These are phyloP conservation scores for Drosophila lacertosa DNA, from an alignment of 1,140 invertebrate species.

Conservation along the genomic window DNA sequence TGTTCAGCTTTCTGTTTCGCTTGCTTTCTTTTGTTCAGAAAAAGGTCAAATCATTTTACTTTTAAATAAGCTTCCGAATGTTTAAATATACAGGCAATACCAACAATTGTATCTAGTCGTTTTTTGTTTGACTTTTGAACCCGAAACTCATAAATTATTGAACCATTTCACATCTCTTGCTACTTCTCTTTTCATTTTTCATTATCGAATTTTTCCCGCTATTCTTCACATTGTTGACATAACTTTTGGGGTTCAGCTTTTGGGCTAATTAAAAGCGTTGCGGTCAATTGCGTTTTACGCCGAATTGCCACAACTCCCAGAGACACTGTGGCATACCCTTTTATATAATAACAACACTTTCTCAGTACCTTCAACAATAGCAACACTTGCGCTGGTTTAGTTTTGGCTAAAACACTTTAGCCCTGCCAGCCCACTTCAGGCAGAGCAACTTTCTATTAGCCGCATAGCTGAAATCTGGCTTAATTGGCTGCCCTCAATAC, in stretches of 20 bases:
- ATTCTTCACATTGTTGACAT: slow-evolving; percentile 53
- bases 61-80: too few species aligned
- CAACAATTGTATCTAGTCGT: slow-evolving; percentile 12
- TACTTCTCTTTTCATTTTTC: slow-evolving; percentile 13
- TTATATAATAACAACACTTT: slow-evolving; percentile 49
- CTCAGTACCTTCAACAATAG: slow-evolving; percentile 5
- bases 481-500: slow-evolving; percentile 21
- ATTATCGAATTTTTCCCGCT: slow-evolving; percentile 25
- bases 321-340: slow-evolving; percentile 42
- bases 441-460: slow-evolving; percentile 31
- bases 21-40: slow-evolving; percentile 2
- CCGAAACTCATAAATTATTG: slow-evolving; percentile 5
- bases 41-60: not conserved
- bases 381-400: slow-evolving; percentile 47
- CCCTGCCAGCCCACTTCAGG: slow-evolving; percentile 6
- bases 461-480: slow-evolving; percentile 12
- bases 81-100: not conserved
- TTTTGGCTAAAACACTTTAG: slow-evolving; percentile 24
- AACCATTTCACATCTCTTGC: not conserved
- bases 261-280: slow-evolving; percentile 52
- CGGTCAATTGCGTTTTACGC: slow-evolving; percentile 59
- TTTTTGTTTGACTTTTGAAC: slow-evolving; percentile 10
- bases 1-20: not conserved
- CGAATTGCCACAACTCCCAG: slow-evolving; percentile 1
- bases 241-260: slow-evolving; percentile 45